Evolutionary conservation across 2,888 invertebrate genomes (phyloP), one percentile per base, ranked within the genome.

Genomic region (Fabriciana adippe): DNA sequence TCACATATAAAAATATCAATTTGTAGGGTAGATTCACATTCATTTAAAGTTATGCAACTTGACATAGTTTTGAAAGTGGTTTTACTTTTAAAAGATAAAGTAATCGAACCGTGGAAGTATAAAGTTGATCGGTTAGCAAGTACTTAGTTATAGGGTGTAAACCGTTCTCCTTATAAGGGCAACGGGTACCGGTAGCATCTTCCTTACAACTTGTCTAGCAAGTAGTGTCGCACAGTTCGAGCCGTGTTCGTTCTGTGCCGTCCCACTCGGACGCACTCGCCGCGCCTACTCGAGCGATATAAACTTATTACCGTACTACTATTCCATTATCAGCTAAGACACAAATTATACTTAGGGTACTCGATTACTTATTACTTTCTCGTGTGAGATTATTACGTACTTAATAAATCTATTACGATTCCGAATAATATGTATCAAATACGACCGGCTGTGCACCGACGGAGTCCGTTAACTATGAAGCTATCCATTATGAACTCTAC

Each of bases 391-490:
- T 90, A 90, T 88, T 88, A 88, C 81, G 79, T 79, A 88, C 87
- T 90, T 90, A 90, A 87, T 88, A 88, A 89, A 84, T 85, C 90
- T 92, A 91, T 91, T 89, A 91, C 89, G 88, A 87, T 90, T 92
- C 90, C 81, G 89, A 92, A 89, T 90, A 91, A 87, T 88, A 90
- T 89, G 87, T 90, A 91, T 89, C 89, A 90, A 90, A 90, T 81
- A 86, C 89, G 92, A 90, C 82, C 84, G 88, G 87, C 90, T 87
- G 81, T 87, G 89, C 91, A 91, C 90, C 89, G 82, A 82, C 90
- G 87, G 89, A 81, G 78, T 79, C 88, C 88, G 87, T 84, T 79
- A 81, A 75, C 90, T 91, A 90, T 80, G 78, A 88, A 89, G 90
- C 90, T 86, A 88, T 78, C 73, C 72, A 67, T 75, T 61, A 83